Evolutionary conservation across 1,140 invertebrate species (phyloP).

Genomic region (Scaptomyza pallida): DNA sequence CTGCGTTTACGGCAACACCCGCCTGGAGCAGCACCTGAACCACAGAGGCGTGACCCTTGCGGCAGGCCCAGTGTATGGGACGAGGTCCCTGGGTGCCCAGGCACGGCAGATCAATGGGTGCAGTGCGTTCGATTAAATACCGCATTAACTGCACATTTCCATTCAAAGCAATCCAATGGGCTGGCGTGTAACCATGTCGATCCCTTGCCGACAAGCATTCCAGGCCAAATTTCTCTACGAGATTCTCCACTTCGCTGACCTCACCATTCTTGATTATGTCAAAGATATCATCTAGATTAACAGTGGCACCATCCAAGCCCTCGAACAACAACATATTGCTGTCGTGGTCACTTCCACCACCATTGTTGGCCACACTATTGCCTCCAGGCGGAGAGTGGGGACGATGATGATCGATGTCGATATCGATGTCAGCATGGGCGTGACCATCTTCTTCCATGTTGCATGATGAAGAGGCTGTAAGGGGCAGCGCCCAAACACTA

Average conservation of each 20-base stretch:
- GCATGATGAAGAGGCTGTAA: slow-evolving; percentile 86
- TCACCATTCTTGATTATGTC: slow-evolving; percentile 85
- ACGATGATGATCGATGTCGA: slow-evolving; percentile 84
- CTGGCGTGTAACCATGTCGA: slow-evolving; percentile 95
- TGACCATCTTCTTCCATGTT: slow-evolving; percentile 87
- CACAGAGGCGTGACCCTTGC: slow-evolving; percentile 92
- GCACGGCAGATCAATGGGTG: slow-evolving; percentile 93
- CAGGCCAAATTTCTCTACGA: slow-evolving; percentile 90
- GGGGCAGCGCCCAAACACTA: slow-evolving; percentile 92
- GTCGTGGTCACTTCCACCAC: slow-evolving; percentile 68
- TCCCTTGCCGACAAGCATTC: slow-evolving; percentile 90
- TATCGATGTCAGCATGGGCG: slow-evolving; percentile 73
- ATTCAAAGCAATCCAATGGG: slow-evolving; percentile 95
- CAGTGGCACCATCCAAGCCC: slow-evolving; percentile 84
- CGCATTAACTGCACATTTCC: slow-evolving; percentile 93
- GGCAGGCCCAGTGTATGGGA: slow-evolving; percentile 96
- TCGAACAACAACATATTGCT: slow-evolving; percentile 74
- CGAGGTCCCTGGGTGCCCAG: slow-evolving; percentile 93
- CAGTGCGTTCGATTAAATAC: slow-evolving; percentile 92
- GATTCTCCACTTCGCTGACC: slow-evolving; percentile 89
- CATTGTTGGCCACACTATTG: slow-evolving; percentile 22
- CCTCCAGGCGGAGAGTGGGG: slow-evolving; percentile 64
- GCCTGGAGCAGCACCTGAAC: slow-evolving; percentile 91
- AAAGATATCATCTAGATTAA: slow-evolving; percentile 83
- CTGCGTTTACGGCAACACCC: slow-evolving; percentile 94